Conservation (phyloP, 1,140 invertebrate species). For the Samia ricini region DNA sequence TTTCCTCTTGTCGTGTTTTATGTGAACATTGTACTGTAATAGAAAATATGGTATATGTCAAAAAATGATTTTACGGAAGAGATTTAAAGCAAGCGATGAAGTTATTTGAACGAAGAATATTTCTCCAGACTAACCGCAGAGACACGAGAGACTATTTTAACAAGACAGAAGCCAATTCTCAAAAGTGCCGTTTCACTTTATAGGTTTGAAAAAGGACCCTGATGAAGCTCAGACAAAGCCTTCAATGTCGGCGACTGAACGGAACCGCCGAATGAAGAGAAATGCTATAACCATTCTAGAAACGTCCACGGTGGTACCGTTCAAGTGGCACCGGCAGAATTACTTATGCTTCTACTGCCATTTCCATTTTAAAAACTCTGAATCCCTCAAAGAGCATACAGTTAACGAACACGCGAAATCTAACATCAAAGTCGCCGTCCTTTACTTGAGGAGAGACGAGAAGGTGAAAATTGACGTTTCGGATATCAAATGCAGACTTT, state of each 20-base stretch:
- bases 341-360: slow-evolving; percentile 70
- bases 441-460: slow-evolving; percentile 57
- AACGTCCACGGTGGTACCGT: slow-evolving; percentile 50
- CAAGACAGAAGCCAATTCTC: slow-evolving; percentile 1
- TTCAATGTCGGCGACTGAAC: slow-evolving; percentile 50
- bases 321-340: slow-evolving; percentile 67
- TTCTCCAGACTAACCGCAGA: background rate
- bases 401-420: slow-evolving; percentile 37
- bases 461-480: slow-evolving; percentile 67
- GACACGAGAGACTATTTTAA: no score
- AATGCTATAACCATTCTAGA: slow-evolving; percentile 61
- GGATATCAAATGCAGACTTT: slow-evolving; percentile 34
- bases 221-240: slow-evolving; percentile 42
- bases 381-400: slow-evolving; percentile 51
- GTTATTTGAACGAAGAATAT: background rate
- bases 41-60: no score
- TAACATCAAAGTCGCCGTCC: slow-evolving; percentile 55
- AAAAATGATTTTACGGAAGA: no score
- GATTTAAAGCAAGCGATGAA: background rate
- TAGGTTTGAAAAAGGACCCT: slow-evolving; percentile 40
- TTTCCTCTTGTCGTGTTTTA: no score
- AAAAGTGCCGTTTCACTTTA: slow-evolving; percentile 49
- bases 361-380: slow-evolving; percentile 41
- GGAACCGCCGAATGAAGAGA: slow-evolving; percentile 59
- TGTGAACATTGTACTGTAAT: no score